phyloP scores from a whole-genome alignment of 2,797 vertebrate species.

The Channallabes apus region DNA sequence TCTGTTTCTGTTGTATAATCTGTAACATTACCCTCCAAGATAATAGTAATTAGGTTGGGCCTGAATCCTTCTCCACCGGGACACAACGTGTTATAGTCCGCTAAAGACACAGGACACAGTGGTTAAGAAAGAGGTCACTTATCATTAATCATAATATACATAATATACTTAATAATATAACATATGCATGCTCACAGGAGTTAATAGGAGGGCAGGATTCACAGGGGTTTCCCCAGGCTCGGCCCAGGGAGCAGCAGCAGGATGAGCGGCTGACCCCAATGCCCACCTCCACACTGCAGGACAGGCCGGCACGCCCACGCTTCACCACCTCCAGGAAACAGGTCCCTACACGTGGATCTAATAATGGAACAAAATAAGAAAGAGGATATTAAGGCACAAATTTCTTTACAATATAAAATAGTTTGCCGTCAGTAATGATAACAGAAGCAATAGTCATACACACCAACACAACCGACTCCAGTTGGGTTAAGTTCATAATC shows the following conservation, averaged over 20 bases:
- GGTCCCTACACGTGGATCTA: constrained; percentile 77
- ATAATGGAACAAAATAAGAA: not conserved
- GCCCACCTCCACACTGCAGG: constrained; percentile 80
- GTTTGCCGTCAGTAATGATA: not conserved
- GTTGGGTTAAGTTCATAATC: constrained; percentile 63
- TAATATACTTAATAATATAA: not conserved
- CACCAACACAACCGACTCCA: constrained; percentile 63
- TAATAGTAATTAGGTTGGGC: constrained; percentile 82
- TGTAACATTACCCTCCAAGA: constrained; percentile 78
- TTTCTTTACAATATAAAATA: not conserved
- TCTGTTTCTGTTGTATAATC: not conserved
- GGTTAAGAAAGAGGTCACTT: not conserved
- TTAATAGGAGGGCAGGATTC: constrained; percentile 80
- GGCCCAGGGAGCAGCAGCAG: constrained; percentile 81
- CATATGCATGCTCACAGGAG: constrained; percentile 72
- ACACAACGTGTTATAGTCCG: constrained; percentile 82
- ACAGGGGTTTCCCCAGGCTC: constrained; percentile 82
- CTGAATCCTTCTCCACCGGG: constrained; percentile 85
- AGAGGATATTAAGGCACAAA: not conserved
- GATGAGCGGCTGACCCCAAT: constrained; percentile 81
- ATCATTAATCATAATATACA: not conserved
- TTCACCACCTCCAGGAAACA: constrained; percentile 74
- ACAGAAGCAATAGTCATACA: constrained; percentile 15
- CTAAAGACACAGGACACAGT: constrained; percentile 60
- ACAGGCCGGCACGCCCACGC: constrained; percentile 71